These are phyloP conservation scores for Apocheima hispidaria DNA, from an alignment of 2,888 invertebrate genomes.

Conservation along the genomic window DNA sequence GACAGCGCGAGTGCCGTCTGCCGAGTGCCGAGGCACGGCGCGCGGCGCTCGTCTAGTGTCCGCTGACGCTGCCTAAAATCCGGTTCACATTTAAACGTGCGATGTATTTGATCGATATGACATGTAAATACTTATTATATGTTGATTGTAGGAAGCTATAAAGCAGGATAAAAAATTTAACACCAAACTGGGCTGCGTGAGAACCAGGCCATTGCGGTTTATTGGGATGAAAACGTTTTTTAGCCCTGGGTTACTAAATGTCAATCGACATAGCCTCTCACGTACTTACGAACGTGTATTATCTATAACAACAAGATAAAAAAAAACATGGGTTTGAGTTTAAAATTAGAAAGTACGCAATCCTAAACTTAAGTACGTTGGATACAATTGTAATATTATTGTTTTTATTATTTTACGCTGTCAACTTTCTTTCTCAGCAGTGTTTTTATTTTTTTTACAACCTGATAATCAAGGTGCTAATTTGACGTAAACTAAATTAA, in stretches of 20 bases:
- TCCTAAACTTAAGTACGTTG: conserved; percentile 4
- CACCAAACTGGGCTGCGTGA: conserved; percentile 9
- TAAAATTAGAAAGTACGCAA: conserved; percentile 8
- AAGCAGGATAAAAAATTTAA: conserved; percentile 13
- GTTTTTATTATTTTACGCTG: conserved; percentile 9
- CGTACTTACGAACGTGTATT: not conserved
- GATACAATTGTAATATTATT: conserved; percentile 1
- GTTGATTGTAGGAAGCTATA: conserved; percentile 36
- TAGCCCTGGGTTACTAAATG: not conserved
- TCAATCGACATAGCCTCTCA: not conserved
- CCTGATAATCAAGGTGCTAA: conserved; percentile 27
- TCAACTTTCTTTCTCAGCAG: conserved; percentile 24
- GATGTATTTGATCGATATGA: conserved; percentile 44
- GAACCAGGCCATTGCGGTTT: conserved; percentile 9
- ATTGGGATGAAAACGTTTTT: not conserved
- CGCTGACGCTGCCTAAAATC: conserved; percentile 61
- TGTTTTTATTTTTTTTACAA: not conserved
- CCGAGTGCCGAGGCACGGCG: too few relatives aligned
- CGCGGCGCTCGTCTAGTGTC: conserved; percentile 11
- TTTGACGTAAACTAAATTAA: conserved; percentile 41
- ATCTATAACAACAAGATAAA: not conserved
- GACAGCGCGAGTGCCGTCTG: conserved; percentile 55
- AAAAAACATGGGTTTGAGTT: too few relatives aligned
- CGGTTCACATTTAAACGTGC: conserved; percentile 66
- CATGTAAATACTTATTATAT: too few relatives aligned